These are phyloP conservation scores for Drosophila sp. DNA, from an alignment of 1,140 invertebrate species.

Conservation along the genomic window DNA sequence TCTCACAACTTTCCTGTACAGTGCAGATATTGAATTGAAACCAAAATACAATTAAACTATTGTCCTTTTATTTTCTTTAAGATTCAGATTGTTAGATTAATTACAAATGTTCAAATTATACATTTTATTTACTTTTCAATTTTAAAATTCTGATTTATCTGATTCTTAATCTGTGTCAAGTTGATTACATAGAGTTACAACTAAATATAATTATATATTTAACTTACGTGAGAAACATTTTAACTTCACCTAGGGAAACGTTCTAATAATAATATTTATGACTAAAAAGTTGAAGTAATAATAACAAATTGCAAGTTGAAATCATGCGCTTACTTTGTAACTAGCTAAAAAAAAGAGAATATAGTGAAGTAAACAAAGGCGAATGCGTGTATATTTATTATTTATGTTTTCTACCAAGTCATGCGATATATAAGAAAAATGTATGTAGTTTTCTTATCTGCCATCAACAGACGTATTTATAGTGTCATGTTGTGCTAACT, in stretches of 20 bases:
- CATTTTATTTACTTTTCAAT: too few species aligned
- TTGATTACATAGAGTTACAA: too few species aligned
- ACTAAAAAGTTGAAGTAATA: constrained; percentile 2
- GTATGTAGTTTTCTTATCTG: constrained; percentile 25
- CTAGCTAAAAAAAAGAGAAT: constrained; percentile 1
- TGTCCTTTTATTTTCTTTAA: too few species aligned
- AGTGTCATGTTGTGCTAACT: constrained; percentile 27
- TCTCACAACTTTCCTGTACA: background rate
- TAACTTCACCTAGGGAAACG: too few species aligned
- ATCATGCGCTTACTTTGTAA: constrained; percentile 29
- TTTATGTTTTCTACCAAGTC: constrained; percentile 22
- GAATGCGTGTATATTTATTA: background rate
- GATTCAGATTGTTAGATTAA: too few species aligned
- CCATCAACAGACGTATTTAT: constrained; percentile 38
- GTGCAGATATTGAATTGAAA: too few species aligned
- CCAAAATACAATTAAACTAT: too few species aligned
- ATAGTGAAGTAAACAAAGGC: constrained; percentile 29
- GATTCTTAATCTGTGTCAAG: too few species aligned
- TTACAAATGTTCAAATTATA: too few species aligned
- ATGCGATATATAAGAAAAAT: constrained; percentile 22
- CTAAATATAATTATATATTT: too few species aligned
- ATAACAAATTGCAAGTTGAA: background rate
- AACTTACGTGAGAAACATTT: too few species aligned
- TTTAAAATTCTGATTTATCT: too few species aligned
- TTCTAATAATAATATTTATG: constrained; percentile 16